These are phyloP conservation scores for Festucalex cinctus DNA, from an alignment of 2,113 vertebrate genomes.

Conservation along the genomic window DNA sequence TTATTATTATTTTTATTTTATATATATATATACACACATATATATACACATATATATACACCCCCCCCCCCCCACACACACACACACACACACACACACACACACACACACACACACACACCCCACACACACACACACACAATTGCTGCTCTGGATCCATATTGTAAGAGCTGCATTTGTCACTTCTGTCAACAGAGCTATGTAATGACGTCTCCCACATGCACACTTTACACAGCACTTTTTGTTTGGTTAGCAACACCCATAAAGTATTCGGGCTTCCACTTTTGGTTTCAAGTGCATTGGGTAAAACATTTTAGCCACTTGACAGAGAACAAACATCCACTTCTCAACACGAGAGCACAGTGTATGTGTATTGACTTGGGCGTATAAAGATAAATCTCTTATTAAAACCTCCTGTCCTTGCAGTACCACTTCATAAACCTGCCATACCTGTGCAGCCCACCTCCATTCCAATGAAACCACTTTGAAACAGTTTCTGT, in stretches of 20 bases:
- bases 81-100: too few relatives aligned
- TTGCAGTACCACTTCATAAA: not conserved
- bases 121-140: too few relatives aligned
- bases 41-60: too few relatives aligned
- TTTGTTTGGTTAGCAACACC: slow-evolving; percentile 13
- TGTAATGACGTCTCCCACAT: slow-evolving; percentile 9
- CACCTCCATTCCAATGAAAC: slow-evolving; percentile 39
- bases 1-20: too few relatives aligned
- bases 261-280: slow-evolving; percentile 5
- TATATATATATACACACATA: too few relatives aligned
- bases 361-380: not conserved
- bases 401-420: slow-evolving; percentile 15
- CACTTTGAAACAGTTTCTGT: slow-evolving; percentile 24
- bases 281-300: slow-evolving; percentile 6
- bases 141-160: too few relatives aligned
- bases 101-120: too few relatives aligned
- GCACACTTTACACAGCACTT: not conserved
- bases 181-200: not conserved
- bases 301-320: not conserved
- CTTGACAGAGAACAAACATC: not conserved
- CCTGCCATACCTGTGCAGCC: slow-evolving; percentile 8
- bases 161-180: not conserved
- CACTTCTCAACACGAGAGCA: slow-evolving; percentile 8
- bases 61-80: too few relatives aligned
- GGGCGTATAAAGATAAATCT: not conserved